These are phyloP conservation scores for Plemyria rubiginata DNA, from an alignment of 2,888 invertebrate species.

Conservation along the genomic window DNA sequence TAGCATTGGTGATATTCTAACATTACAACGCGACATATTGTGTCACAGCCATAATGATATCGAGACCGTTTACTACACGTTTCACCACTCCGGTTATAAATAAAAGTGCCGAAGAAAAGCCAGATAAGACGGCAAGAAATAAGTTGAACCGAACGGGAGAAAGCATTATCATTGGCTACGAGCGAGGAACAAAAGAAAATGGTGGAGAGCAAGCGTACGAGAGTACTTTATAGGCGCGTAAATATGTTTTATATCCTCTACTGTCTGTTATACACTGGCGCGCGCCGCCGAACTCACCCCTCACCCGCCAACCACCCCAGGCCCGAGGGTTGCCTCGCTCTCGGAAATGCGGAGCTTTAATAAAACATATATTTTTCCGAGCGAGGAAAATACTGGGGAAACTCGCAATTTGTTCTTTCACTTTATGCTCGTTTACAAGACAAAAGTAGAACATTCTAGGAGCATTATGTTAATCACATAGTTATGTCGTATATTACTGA, in stretches of 20 bases:
- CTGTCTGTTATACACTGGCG: slow-evolving; percentile 85
- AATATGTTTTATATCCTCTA: slow-evolving; percentile 86
- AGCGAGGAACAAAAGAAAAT: slow-evolving; percentile 84
- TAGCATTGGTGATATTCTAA: slow-evolving; percentile 43
- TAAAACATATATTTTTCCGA: slow-evolving; percentile 86
- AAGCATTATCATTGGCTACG: slow-evolving; percentile 84
- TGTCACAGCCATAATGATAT: slow-evolving; percentile 66
- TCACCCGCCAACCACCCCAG: slow-evolving; percentile 64
- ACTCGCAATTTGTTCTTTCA: slow-evolving; percentile 86
- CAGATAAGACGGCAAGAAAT: slow-evolving; percentile 82
- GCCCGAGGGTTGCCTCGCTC: slow-evolving; percentile 79
- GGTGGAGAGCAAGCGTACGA: slow-evolving; percentile 83
- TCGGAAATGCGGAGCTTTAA: slow-evolving; percentile 86
- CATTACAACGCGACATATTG: slow-evolving; percentile 54
- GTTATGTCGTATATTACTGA: slow-evolving; percentile 72
- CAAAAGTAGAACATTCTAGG: slow-evolving; percentile 84
- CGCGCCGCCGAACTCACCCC: slow-evolving; percentile 72
- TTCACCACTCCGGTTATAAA: slow-evolving; percentile 79
- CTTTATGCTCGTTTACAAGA: slow-evolving; percentile 86
- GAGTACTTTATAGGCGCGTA: slow-evolving; percentile 86
- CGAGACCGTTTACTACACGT: slow-evolving; percentile 74
- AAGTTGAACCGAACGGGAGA: slow-evolving; percentile 83
- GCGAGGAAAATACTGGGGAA: slow-evolving; percentile 85
- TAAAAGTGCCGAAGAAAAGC: slow-evolving; percentile 80
- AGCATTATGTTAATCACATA: slow-evolving; percentile 84